phyloP scores from a whole-genome alignment of 2,113 vertebrate genomes.

The Catharus minimus region DNA sequence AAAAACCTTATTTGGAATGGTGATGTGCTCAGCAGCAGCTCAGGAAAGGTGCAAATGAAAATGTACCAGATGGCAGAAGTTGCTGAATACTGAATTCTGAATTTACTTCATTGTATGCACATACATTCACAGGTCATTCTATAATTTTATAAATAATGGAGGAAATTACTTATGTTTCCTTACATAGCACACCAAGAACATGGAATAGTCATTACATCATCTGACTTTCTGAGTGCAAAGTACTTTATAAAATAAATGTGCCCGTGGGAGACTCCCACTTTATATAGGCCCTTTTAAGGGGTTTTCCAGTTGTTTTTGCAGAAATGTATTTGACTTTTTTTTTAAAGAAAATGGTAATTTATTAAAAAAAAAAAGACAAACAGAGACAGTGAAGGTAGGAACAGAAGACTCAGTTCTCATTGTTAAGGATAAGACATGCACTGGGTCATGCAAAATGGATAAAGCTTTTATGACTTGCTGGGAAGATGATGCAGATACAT shows the following conservation, averaged over 20 bases:
- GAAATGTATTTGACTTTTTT: neutral
- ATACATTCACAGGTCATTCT: neutral
- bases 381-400: neutral
- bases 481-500: neutral
- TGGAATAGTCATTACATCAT: constrained; percentile 15
- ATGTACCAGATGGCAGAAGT: constrained; percentile 21
- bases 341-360: neutral
- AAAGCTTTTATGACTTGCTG: neutral
- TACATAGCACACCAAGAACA: neutral
- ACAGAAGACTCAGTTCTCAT: neutral
- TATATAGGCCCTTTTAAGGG: neutral
- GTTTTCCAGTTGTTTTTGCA: neutral
- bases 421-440: neutral
- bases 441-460: neutral
- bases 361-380: neutral
- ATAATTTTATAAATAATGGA: constrained; percentile 7
- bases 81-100: constrained; percentile 1
- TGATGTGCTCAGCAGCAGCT: constrained; percentile 1
- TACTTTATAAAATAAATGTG: neutral
- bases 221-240: neutral
- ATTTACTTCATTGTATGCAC: constrained; percentile 10
- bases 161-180: constrained; percentile 7
- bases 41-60: constrained; percentile 25
- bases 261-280: neutral
- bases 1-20: neutral